Evolutionary conservation across 1,140 invertebrate genomes (phyloP), one percentile per base, ranked within the genome.

Genomic region (Aphis gossypii): DNA sequence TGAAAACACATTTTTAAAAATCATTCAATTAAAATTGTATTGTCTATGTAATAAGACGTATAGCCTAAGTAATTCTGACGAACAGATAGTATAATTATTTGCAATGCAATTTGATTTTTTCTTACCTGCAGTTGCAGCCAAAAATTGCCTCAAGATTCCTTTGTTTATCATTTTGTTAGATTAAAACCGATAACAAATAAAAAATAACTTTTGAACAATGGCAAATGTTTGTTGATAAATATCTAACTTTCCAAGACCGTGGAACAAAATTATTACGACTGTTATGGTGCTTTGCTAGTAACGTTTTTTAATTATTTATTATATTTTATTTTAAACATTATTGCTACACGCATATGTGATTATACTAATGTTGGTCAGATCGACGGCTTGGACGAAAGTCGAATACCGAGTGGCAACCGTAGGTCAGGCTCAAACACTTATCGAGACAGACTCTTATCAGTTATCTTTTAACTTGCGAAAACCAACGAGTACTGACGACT

Each of bases 71-170:
- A 76, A n/a, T 76, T n/a, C 14, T 2, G 30, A 76, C 14, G 14
- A 14, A 20, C n/a, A n/a, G 30, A 68, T 9, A 14, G 60, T 25
- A 30, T 18, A n/a, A n/a, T 76, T 68, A 76, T n/a, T 76, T 35
- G 14, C 4, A 14, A n/a, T 60, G 30, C 25, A 76, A 76, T 76
- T 76, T 2, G 14, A 84, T 86, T 48, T 38, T 51, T 89, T 35
- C 92, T 86, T 93, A 93, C 92, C 92, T 93, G 92, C 48, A 54
- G 30, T 86, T 46, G 82, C 92, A 25, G 92, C 82, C 23, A 51
- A 56, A 41, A 93, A 93, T 46, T 93, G 92, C 38, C 76, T 93
- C 30, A 56, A 8, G 23, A 84, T 21, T 51, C 92, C 92, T 84
- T 84, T 93, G 92, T 83, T 54, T 30, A 93, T 41, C 92, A 93